These are phyloP conservation scores for Tadarida brasiliensis DNA, from an alignment of 2,797 vertebrate species.

Conservation along the genomic window DNA sequence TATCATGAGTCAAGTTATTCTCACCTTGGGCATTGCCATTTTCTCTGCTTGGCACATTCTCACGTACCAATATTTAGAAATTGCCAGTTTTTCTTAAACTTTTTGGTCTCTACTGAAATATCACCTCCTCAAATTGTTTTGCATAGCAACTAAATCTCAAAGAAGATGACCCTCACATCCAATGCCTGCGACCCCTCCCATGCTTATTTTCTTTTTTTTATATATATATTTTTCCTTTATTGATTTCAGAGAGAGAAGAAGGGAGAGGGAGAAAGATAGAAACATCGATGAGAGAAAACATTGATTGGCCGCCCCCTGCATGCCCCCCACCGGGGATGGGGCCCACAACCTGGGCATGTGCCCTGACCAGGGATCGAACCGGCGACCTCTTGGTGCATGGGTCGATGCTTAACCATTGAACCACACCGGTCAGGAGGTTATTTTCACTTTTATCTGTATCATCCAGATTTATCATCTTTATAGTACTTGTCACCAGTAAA, in stretches of 20 bases:
- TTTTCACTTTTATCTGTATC: neutral
- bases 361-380: too few species aligned
- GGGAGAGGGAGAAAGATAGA: too few species aligned
- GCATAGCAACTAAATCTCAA: neutral
- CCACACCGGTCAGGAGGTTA: too few species aligned
- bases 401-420: too few species aligned
- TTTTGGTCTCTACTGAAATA: neutral
- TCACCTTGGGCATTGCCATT: neutral
- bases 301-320: too few species aligned
- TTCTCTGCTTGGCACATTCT: neutral
- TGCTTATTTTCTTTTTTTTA: neutral
- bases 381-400: too few species aligned
- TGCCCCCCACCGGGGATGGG: too few species aligned
- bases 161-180: neutral
- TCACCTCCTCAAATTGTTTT: neutral
- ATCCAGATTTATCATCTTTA: neutral
- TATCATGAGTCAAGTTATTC: neutral
- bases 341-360: too few species aligned
- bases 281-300: too few species aligned
- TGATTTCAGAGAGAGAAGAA: too few species aligned
- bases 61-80: neutral
- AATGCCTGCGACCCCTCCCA: neutral
- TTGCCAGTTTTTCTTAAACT: neutral
- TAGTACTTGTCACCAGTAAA: neutral
- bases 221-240: too few species aligned